phyloP scores from a whole-genome alignment of 2,797 vertebrate genomes.

The Amazonetta brasiliensis region DNA sequence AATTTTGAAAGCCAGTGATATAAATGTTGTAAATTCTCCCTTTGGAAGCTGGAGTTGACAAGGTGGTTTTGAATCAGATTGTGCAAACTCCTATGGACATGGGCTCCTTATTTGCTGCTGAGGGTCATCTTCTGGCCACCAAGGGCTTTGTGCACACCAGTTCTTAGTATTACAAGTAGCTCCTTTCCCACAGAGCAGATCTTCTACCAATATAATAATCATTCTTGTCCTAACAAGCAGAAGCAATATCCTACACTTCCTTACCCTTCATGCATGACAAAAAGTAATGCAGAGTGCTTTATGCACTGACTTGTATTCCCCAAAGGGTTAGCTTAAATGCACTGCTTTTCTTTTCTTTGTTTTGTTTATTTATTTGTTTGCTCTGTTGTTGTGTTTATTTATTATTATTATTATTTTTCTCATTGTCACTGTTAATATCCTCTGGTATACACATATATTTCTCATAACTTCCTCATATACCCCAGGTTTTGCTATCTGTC shows the following conservation, averaged over 20 bases:
- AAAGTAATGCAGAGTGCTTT: neutral
- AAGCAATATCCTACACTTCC: neutral
- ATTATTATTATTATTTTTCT: no score
- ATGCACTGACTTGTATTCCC: fast-evolving
- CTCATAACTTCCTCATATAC: neutral
- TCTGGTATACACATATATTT: neutral
- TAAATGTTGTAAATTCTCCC: neutral
- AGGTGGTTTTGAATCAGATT: neutral
- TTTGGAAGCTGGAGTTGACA: fast-evolving
- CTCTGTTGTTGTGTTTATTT: no score
- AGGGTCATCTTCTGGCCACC: neutral
- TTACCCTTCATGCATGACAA: neutral
- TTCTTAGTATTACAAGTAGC: fast-evolving
- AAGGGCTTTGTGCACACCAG: neutral
- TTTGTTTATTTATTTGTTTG: neutral
- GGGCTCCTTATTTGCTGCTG: neutral
- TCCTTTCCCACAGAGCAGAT: neutral
- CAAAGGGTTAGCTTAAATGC: neutral
- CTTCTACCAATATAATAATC: no score
- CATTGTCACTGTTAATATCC: neutral
- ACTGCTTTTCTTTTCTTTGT: neutral
- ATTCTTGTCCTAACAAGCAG: neutral
- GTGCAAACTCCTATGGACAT: fast-evolving
- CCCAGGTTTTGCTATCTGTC: neutral
- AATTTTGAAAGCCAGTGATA: neutral